Base-by-base conservation (phyloP, 2,113 vertebrate species). In the Aegithalos caudatus region DNA sequence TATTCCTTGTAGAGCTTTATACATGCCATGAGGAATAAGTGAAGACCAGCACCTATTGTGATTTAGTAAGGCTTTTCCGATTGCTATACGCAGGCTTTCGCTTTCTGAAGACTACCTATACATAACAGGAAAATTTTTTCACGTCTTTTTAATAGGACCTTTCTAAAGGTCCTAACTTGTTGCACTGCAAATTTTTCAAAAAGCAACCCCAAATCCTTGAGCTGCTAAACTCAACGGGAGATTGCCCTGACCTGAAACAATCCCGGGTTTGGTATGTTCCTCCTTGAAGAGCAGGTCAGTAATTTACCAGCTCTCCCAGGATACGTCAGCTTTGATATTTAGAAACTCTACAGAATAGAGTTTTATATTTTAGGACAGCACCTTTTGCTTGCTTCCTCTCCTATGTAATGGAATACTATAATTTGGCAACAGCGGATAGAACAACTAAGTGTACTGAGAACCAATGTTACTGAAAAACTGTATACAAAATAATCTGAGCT, bases 401-500 rank as follows among this genome's bases (percentile, higher is more conserved):
- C 80, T n/a, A 12, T 24, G 42, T 83, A 94, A 90, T 40, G 65
- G 74, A 88, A 81, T 12, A 64, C 54, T 7, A 2, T 35, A 28
- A 90, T 88, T 66, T 83, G 72, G 72, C 82, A 94, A 69, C 35
- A 45, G 76, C 0, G 3, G 51, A 70, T 2, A 93, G 80, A 70
- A 90, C 60, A 77, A 86, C 27, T 1, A 4, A 70, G 69, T 45
- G 25, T 14, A 72, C 47, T 37, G 44, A 86, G 48, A 92, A 88
- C 37, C 44, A 57, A 21, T 40, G 51, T 86, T 83, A 81, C 86
- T 31, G 53, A 76, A 88, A 82, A 88, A 9, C 8, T 29, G 61
- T 51, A 62, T 78, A 90, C 88, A 90, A 94, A 96, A 90, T 81
- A 95, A 69, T 20, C 47, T 29, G 40, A 92, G 28, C 51, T 78